Evolutionary conservation across 2,888 invertebrate species (phyloP).

Genomic region (Leuctra nigra): DNA sequence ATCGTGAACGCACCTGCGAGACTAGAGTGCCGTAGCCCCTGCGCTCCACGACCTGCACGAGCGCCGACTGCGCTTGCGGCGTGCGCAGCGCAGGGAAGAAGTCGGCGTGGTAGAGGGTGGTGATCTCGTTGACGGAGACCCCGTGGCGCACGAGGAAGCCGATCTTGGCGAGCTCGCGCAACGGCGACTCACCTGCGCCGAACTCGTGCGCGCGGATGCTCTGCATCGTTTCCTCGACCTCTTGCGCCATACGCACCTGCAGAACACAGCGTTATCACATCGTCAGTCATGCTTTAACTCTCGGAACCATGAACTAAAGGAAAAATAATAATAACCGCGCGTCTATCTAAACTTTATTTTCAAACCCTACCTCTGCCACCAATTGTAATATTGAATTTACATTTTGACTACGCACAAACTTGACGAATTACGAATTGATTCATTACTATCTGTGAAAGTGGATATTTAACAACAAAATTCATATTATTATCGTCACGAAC

Average conservation of each 20-base stretch:
- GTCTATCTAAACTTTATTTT: too few relatives aligned
- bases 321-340: too few relatives aligned
- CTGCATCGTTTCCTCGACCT: constrained; percentile 69
- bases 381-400: too few relatives aligned
- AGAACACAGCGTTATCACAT: background rate
- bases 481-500: too few relatives aligned
- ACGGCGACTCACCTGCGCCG: constrained; percentile 69
- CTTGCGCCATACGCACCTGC: constrained; percentile 33
- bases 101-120: constrained; percentile 68
- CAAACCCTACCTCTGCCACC: too few relatives aligned
- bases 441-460: too few relatives aligned
- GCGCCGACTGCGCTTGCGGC: constrained; percentile 76
- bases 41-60: constrained; percentile 77
- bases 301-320: too few relatives aligned
- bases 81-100: constrained; percentile 72
- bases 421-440: too few relatives aligned
- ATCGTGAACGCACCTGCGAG: constrained; percentile 48
- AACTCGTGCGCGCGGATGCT: constrained; percentile 70
- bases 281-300: too few relatives aligned
- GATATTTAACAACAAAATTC: too few relatives aligned
- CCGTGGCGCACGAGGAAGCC: constrained; percentile 71
- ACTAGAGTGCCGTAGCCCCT: constrained; percentile 76
- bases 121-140: constrained; percentile 66
- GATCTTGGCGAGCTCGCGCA: constrained; percentile 75
- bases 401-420: too few relatives aligned